Base-by-base conservation (phyloP, 2,113 vertebrate genomes). In the Rhynchomys soricoides region DNA sequence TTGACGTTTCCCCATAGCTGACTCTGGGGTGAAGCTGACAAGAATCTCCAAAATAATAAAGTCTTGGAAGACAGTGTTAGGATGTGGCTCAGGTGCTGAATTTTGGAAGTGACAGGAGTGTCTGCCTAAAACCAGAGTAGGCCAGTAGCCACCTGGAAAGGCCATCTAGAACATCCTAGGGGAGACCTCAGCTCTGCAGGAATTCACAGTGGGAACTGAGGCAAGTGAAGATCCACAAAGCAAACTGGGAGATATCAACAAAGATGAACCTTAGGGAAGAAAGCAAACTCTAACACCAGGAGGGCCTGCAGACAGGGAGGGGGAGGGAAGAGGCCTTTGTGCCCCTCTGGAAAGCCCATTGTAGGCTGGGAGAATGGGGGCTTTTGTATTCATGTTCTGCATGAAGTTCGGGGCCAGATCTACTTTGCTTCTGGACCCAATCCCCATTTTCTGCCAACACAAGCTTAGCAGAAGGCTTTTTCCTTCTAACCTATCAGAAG, bases 301-400 rank as follows among this genome's bases (percentile, higher is more conserved):
- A n/a, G 71, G 43, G 70, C 50, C 74, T 59, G 11, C 31, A 59
- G 87, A 29, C 59, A 62, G 34, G 19, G 24, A 40, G 34, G 64
- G 37, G 0, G 2, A 50, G 74, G 90, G 82, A 95, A 95, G 91
- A 31, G 40, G 81, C 31, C 79, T 87, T 71, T 95, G 88, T 93
- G 29, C 2, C 0, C 40, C 90, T 85, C 52, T 15, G 92, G 92
- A 89, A 97, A 91, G 21, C 86, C 66, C 71, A 37, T 45, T 87
- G 86, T 95, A 90, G 93, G 34, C 40, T 1, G 43, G 48, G 66
- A 89, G 91, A 95, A 92, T 64, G 91, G 74, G 40, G 73, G 48
- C 94, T 55, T 81, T 59, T 93, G 93, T 96, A 71, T 91, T 66
- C 13, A 3, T 1, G 31, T 5, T 34, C 70, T 62, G 85, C 0